Base-by-base conservation (phyloP, 1,140 invertebrate genomes). In the Drosophila tani region DNA sequence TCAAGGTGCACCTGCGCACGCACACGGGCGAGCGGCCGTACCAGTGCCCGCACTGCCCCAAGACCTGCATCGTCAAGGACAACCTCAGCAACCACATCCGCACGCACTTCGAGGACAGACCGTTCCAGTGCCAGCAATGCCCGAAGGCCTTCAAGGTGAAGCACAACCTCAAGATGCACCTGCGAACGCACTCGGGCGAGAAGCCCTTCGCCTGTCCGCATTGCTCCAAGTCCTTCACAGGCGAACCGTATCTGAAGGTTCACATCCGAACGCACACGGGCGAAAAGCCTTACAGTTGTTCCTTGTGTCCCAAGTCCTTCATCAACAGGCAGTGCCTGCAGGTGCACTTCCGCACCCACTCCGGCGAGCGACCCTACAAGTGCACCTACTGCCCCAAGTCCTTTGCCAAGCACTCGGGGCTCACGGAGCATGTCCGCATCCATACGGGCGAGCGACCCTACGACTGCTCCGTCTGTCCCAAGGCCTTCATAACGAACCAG, bases 391-490 rank as follows among this genome's bases (percentile, higher is more conserved):
- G 50, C 15, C 6, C 50, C 3, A 53, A 53, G 19, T 35, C 50
- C 17, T 53, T 53, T 15, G 50, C 50, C 17, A 53, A 53, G 5
- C 50, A 53, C 12, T 53, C 50, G 0, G 50, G 50, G 1, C 50
- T 53, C 2, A 53, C 50, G 5, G 50, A 53, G n/a, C 50, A 53
- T 9, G 29, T 53, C 3, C 50, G 50, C 5, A 51, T 51, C 17
- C 50, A 51, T 29, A 51, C 50, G n/a, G 50, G 50, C n/a, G 50
- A 51, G 32, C 50, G 50, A 4, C 50, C 50, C 5, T 51, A 51
- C 27, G 50, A 51, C n/a, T 51, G 50, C 32, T 51, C 50, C 5
- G n/a, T 1, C 27, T 51, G 50, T 11, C 50, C 50, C 19, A 55
- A 38, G 14, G 17, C 51, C 8, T 55, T 55, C 1, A 55, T 55